Evolutionary conservation across 2,888 invertebrate genomes (phyloP), one percentile per base, ranked within the genome.

Genomic region (Pristionchus mayeri): DNA sequence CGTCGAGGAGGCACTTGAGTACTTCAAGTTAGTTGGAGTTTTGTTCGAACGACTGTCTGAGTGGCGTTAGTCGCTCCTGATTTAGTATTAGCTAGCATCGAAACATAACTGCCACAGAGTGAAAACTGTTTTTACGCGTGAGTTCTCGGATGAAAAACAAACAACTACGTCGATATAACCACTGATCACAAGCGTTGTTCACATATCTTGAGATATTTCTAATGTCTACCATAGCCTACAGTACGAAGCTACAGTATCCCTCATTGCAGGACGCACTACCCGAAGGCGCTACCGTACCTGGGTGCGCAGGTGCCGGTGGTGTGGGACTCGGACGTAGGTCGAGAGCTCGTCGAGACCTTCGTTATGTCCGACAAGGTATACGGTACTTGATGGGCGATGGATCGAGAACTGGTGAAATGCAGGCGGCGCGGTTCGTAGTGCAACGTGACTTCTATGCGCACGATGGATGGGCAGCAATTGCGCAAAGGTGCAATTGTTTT

Each of bases 391-490:
- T 54, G 21, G 4, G n/a, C 54, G n/a, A n/a, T 76, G 21, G 21
- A 21, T n/a, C n/a, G 54, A 21, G n/a, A 21, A 7, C 54, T 16
- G 54, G 9, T 21, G 44, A 63, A 63, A 78, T 89, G 34, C 85
- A 91, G 89, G 92, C 91, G 4, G 82, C 87, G 24, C 86, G 86
- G 11, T 92, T 92, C 85, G 52, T 92, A 13, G 88, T 90, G 18
- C 87, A 88, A 27, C 90, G 92, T 2, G 92, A 92, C 85, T 82
- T 92, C 34, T 88, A 88, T 63, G 88, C 90, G 0, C 86, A 90
- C 71, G 91, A 91, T 81, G 91, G 91, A 1, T 91, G 90, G 82
- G 87, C 90, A 6, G 89, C 91, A 21, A 86, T 90, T 37, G 91
- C 89, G n/a, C 89, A 89, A 83, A 85, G 90, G 54, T 87, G 21